These are phyloP conservation scores for Nebria salina DNA, from an alignment of 2,888 invertebrate species.

Conservation along the genomic window DNA sequence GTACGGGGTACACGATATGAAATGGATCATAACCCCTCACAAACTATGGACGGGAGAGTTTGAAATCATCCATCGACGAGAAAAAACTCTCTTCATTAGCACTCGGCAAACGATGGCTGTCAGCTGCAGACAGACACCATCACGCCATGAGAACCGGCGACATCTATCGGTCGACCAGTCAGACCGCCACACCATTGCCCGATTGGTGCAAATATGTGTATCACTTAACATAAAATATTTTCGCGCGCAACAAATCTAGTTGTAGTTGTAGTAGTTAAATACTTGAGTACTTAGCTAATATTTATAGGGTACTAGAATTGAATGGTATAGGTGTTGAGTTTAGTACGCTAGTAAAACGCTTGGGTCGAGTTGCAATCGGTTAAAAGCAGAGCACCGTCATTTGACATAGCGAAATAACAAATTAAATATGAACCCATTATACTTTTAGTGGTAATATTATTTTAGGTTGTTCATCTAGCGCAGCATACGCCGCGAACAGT, in stretches of 20 bases:
- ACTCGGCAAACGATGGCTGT: slow-evolving; percentile 63
- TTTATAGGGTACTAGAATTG: neutral
- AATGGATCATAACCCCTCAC: slow-evolving; percentile 44
- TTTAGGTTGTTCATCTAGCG: slow-evolving; percentile 5
- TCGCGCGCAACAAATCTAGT: too few species aligned
- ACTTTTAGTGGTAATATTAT: neutral
- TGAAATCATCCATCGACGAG: slow-evolving; percentile 57
- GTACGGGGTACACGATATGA: neutral
- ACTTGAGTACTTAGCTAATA: neutral
- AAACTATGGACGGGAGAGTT: slow-evolving; percentile 56
- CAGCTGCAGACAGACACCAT: slow-evolving; percentile 55
- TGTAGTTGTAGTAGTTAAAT: too few species aligned
- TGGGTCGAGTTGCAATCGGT: neutral
- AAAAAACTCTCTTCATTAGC: slow-evolving; percentile 63
- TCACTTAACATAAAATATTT: too few species aligned
- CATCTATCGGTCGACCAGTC: neutral
- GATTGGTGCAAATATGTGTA: too few species aligned
- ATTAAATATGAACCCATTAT: slow-evolving; percentile 1
- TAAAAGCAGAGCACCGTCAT: neutral
- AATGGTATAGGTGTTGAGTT: neutral
- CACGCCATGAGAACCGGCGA: neutral
- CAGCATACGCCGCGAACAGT: neutral
- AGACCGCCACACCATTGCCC: neutral
- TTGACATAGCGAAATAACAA: slow-evolving; percentile 1
- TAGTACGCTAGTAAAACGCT: neutral